Evolutionary conservation across 2,888 invertebrate genomes (phyloP).

Genomic region (Pterostichus madidus): DNA sequence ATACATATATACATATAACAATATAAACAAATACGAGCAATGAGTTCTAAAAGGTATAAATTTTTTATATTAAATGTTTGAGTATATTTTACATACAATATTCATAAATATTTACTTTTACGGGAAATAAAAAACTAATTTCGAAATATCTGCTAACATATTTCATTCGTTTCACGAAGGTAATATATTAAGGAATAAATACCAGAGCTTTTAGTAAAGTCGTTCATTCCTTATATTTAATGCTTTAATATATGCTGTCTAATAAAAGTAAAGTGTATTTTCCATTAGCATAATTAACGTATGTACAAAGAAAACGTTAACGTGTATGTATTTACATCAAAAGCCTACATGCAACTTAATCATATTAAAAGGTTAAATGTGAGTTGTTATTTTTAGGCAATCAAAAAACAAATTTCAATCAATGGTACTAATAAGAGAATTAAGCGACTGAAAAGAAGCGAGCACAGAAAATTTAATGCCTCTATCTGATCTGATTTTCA

Average conservation of each 20-base stretch:
- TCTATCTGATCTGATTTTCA: not conserved
- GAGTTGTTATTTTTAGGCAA: constrained; percentile 9
- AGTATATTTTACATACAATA: too few relatives aligned
- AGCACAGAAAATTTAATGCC: not conserved
- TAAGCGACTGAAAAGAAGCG: constrained; percentile 26
- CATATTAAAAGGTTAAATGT: constrained; percentile 45
- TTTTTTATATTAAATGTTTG: too few relatives aligned
- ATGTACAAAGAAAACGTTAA: not conserved
- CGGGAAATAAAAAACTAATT: too few relatives aligned
- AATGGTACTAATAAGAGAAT: constrained; percentile 21
- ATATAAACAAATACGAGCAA: too few relatives aligned
- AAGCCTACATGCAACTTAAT: constrained; percentile 39
- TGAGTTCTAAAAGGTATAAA: too few relatives aligned
- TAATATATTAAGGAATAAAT: constrained; percentile 35
- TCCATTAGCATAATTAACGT: constrained; percentile 54
- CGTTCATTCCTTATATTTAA: constrained; percentile 20
- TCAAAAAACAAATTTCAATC: constrained; percentile 44
- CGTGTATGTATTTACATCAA: constrained; percentile 36
- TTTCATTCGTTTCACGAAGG: constrained; percentile 6
- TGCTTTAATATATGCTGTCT: constrained; percentile 17
- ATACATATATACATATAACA: too few relatives aligned
- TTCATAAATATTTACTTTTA: too few relatives aligned
- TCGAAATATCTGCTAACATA: not conserved
- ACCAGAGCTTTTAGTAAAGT: constrained; percentile 5
- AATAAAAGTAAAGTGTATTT: constrained; percentile 44